A percentile compares a stretch with the other conserved stretches of the same genome.
Conservation (phyloP, 2,113 vertebrate species). For the Sterna hirundo region DNA sequence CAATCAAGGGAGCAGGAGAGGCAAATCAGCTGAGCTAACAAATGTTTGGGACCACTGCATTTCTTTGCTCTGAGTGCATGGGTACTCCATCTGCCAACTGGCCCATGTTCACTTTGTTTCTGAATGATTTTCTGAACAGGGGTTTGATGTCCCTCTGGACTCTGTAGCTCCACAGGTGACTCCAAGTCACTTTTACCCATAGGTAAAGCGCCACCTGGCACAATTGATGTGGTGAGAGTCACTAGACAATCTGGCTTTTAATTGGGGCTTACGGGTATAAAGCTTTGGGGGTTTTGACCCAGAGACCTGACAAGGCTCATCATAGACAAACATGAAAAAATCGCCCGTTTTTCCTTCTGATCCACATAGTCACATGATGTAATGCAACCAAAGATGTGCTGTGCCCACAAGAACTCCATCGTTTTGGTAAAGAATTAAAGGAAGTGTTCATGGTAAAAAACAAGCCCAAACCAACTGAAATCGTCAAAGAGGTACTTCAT, state of each 20-base stretch:
- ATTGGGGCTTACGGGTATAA: background rate
- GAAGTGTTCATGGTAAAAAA: background rate
- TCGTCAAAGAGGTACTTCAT: background rate
- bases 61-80: background rate
- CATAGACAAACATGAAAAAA: background rate
- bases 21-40: background rate
- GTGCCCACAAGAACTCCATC: background rate
- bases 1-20: background rate
- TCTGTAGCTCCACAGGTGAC: background rate
- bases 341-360: background rate
- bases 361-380: rapidly evolving
- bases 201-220: background rate
- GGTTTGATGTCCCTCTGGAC: background rate
- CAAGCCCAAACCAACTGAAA: background rate
- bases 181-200: background rate
- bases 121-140: background rate
- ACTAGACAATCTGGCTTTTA: background rate
- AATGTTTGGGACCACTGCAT: background rate
- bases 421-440: background rate
- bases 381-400: background rate
- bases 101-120: background rate
- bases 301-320: background rate
- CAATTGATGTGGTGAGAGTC: background rate
- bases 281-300: background rate
- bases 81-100: background rate